Percentiles rank a stretch among this genome's conserved stretches.
These are phyloP conservation scores for Pocillopora damicornis DNA, from an alignment of 64 coral and sea anemone species.

Conservation along the genomic window DNA sequence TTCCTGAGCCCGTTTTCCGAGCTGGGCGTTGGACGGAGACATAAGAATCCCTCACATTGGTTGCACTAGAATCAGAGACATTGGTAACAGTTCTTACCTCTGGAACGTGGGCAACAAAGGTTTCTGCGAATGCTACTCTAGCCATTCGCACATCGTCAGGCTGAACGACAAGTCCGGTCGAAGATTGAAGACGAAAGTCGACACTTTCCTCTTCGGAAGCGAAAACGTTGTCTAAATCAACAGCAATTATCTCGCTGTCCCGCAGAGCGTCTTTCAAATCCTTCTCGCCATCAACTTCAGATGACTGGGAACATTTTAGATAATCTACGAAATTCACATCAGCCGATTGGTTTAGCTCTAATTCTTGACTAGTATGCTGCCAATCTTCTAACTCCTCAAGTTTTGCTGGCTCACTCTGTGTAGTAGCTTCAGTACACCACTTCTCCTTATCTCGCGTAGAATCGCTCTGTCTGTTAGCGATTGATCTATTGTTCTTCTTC, in stretches of 20 bases:
- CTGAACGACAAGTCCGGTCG: neutral
- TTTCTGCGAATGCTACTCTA: neutral
- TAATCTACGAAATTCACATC: slow-evolving; percentile 5
- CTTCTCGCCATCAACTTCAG: neutral
- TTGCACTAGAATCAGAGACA: neutral
- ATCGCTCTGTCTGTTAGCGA: neutral
- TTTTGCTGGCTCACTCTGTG: neutral
- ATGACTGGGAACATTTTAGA: neutral
- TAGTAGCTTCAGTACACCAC: neutral
- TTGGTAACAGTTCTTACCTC: neutral
- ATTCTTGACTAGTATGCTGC: neutral
- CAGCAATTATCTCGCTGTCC: neutral
- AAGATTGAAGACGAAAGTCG: neutral
- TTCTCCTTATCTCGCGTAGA: neutral
- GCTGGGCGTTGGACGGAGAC: neutral
- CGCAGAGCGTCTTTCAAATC: neutral
- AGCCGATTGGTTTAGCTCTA: neutral
- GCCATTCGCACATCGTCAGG: slow-evolving; percentile 15
- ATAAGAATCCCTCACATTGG: neutral
- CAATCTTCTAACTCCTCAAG: neutral
- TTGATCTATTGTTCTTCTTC: neutral
- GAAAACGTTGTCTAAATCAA: neutral
- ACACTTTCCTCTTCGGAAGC: neutral
- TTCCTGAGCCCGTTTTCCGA: neutral
- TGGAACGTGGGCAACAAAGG: neutral